Base-by-base conservation (phyloP, 2,797 vertebrate species). In the Cottoperca gobio region DNA sequence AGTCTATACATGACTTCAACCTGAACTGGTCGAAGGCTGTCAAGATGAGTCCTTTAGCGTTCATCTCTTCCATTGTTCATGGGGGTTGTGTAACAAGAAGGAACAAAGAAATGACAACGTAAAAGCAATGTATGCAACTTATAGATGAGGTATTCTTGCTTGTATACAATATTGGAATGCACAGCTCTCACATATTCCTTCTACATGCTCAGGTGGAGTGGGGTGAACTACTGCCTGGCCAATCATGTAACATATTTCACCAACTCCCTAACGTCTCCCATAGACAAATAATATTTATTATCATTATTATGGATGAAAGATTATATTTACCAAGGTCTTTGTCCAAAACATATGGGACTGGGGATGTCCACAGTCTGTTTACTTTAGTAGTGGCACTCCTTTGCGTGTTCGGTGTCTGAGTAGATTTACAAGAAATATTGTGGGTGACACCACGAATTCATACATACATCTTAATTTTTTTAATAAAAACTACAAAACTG, bases 1-100 rank as follows among this genome's bases (percentile, higher is more conserved):
- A 98, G 87, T 97, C 95, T 50, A 98, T 95, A 85, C 97, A 97
- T 1, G 95, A 93, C 92, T 96, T 98, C 21, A 97, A 68, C 58
- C 96, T 93, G 87, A 96, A 97, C 43, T 92, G 95, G 37, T 97
- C 96, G 68, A 97, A 92, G 10, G 96, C 95, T 76, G 89, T 91
- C 50, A 97, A 80, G 79, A 96, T 95, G 61, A 96, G 71, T 57
- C 95, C 97, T 90, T 95, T 97, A 8, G 96, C 95, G 68, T 97
- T 96, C 57, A 96, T 83, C 17, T 95, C 97, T 97, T 45, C 28
- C 21, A 50, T 52, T 73, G 33, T 58, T 23, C 5, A 55, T 12
- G 8, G 46, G 16, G 24, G 16, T 43, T 23, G 6, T 5, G 14
- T 52, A 7, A 63, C 2, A 19, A 3, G 13, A 6, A 54, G 10